Base-by-base conservation (phyloP, 2,113 vertebrate genomes). In the Chlorocebus sabaeus region DNA sequence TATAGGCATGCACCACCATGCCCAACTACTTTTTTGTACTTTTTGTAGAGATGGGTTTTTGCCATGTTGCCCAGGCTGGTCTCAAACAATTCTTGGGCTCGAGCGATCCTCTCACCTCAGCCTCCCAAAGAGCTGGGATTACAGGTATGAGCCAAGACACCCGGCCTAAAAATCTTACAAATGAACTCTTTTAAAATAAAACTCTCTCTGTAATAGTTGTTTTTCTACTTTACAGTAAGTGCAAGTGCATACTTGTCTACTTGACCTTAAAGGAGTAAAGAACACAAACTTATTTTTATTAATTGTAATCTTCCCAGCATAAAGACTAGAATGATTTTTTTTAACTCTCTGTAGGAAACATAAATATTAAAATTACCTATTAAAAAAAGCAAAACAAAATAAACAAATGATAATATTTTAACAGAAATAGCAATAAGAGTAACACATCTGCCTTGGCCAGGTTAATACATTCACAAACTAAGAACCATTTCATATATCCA, bases 221-320 rank as follows among this genome's bases (percentile, higher is more conserved):
- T 85, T 89, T 96, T 92, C 48, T 79, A 87, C 52, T 89, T 96
- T 43, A 90, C 16, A 88, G 4, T 83, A 93, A 67, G 9, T 45
- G 23, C 14, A 90, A 70, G 79, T 50, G 23, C 12, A 61, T n/a
- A 88, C 20, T 89, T 96, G n/a, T 61, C 18, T 64, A 64, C 38
- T 68, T 52, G 27, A 76, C 11, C 45, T 73, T 67, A 81, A 94
- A 94, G 30, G 30, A 76, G 38, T 81, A 89, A 5, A 73, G 38
- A 82, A 82, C 38, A 86, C 3, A 94, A 86, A 92, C 0, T 45
- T 76, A 83, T 64, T 95, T 78, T 72, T 81, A 89, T 48, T 67
- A 93, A 73, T 38, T 70, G 7, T 64, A 78, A 95, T 20, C 80
- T 96, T 87, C n/a, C 52, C 59, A 72, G 23, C 23, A 52, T n/a